Base-by-base conservation (phyloP, 2,888 invertebrate species). In the Drosophila subquinaria region DNA sequence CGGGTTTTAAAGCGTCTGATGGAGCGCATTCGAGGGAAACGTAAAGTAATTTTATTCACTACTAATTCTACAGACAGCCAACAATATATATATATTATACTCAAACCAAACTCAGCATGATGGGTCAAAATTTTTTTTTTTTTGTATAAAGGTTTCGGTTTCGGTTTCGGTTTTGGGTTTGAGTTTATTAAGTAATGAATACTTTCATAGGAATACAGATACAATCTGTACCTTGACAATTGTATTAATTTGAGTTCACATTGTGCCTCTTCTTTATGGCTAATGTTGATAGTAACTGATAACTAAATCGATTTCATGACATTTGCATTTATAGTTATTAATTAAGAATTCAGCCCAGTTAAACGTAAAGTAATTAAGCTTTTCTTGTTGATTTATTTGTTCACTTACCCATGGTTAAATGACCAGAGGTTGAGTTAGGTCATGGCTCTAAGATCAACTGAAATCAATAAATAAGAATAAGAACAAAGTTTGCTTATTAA, bases 11-110 rank as follows among this genome's bases (percentile, higher is more conserved):
- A 93, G 88, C 92, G 92, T 83, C 88, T 93, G 76, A 91, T 93
- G 92, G 93, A 93, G 73, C 92, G 93, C 79, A 93, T 93, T 81
- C 93, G 92, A 81, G 93, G 93, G 92, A 93, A 93, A 92, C 93
- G 93, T 92, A 93, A 93, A 92, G 92, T 93, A 93, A 93, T 91
- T 93, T 93, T 92, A 88, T 90, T 88, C 76, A 88, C 90, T 88
- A 87, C 89, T 89, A 83, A 83, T 89, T 90, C 76, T 83, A 88
- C 50, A 65, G 69, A 65, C 72, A 80, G 73, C 59, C 69, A 62
- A 52, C 15, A 42, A 27, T 42, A n/a, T n/a, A n/a, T 23, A 48
- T 27, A 35, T 15, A 30, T 17, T 42, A 8, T n/a, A 20, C 38
- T 20, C 15, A 64, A 38, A 56, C 64, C 27, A 53, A 62, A 48